Conservation (phyloP, 2,888 invertebrate genomes). For the Agrotis segetum region DNA sequence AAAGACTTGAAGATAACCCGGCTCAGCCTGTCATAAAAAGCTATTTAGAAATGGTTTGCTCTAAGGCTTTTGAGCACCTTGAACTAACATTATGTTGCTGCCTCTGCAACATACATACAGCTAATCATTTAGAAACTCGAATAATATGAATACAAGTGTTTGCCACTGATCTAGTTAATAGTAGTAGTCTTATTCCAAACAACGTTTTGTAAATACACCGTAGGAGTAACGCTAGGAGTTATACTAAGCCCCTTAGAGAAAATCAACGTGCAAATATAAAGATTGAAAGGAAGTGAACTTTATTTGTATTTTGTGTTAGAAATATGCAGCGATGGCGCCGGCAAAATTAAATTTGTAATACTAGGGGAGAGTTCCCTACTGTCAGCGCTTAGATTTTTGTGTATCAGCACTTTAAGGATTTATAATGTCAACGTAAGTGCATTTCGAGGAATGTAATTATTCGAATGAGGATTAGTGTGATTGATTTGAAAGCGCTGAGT, state of each 20-base stretch:
- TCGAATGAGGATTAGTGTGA: constrained; percentile 45
- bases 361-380: constrained; percentile 64
- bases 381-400: constrained; percentile 62
- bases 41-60: constrained; percentile 11
- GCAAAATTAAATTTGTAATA: constrained; percentile 63
- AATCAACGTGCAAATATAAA: constrained; percentile 28
- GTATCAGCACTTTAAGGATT: constrained; percentile 68
- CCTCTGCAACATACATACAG: background rate
- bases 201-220: constrained; percentile 34
- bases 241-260: constrained; percentile 15
- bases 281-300: constrained; percentile 39
- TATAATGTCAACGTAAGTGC: constrained; percentile 52
- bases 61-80: constrained; percentile 3
- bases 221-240: constrained; percentile 19
- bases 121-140: background rate
- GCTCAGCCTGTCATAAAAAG: background rate
- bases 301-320: constrained; percentile 59
- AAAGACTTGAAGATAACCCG: background rate
- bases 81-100: background rate
- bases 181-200: background rate
- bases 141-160: background rate
- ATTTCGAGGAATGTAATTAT: constrained; percentile 57
- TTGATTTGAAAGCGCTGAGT: constrained; percentile 31
- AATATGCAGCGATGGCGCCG: constrained; percentile 40
- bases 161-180: constrained; percentile 12